Base-by-base conservation (phyloP, 30 jellyfish, hydroid and myxozoan species). In the Euphysa ruthae region DNA sequence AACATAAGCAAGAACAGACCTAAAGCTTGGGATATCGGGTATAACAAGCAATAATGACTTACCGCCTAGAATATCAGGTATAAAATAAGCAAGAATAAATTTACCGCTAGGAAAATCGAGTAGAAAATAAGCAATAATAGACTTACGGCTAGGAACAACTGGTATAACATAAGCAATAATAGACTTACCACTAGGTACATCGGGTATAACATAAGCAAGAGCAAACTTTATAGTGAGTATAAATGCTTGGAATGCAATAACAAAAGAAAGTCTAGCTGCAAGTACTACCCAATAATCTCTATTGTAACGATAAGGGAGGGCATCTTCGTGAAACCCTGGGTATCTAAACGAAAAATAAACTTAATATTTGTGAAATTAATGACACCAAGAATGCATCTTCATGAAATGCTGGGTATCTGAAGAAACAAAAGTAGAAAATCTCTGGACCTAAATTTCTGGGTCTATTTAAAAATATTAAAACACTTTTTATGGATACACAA, bases 391-490 rank as follows among this genome's bases (percentile, higher is more conserved):
- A n/a, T n/a, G 27, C 14, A 0, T 42, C 25, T 50, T 79, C 94
- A 68, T 79, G 97, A 63, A 32, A 88, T 20, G 94, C 97, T 4
- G 97, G 97, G 71, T 77, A 88, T 49, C 97, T 88, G 72, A 5
- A 60, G 19, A 35, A 55, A n/a, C n/a, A n/a, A 61, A 63, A 22
- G 28, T 15, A 61, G n/a, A n/a, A n/a, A n/a, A n/a, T n/a, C n/a
- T n/a, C n/a, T n/a, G n/a, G n/a, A n/a, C n/a, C n/a, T n/a, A n/a
- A n/a, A n/a, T n/a, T n/a, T n/a, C n/a, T n/a, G n/a, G n/a, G n/a
- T n/a, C n/a, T n/a, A n/a, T n/a, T n/a, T n/a, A n/a, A n/a, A n/a
- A n/a, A n/a, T n/a, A n/a, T n/a, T n/a, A n/a, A n/a, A n/a, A n/a
- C n/a, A n/a, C n/a, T n/a, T n/a, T n/a, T n/a, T n/a, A n/a, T n/a